Evolutionary conservation across 2,888 invertebrate species (phyloP).

Genomic region (Dione juno): DNA sequence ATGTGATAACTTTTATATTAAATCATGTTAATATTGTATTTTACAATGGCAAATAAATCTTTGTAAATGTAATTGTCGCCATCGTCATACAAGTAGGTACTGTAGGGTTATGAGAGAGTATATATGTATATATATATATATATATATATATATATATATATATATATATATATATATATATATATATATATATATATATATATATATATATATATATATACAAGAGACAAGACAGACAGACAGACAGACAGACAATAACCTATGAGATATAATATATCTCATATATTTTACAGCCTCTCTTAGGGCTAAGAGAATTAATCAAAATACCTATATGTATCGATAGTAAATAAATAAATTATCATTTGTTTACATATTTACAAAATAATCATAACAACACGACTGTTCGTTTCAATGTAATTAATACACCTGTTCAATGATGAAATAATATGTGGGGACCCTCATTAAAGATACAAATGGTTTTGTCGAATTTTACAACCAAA

Average conservation of each 20-base stretch:
- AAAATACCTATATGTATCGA: too few species aligned
- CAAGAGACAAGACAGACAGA: too few species aligned
- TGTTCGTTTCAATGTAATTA: conserved; percentile 44
- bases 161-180: too few species aligned
- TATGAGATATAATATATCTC: too few species aligned
- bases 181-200: too few species aligned
- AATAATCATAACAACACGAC: conserved; percentile 42
- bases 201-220: too few species aligned
- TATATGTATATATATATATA: too few species aligned
- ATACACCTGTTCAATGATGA: conserved; percentile 48
- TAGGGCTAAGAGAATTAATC: too few species aligned
- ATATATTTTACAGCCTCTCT: too few species aligned
- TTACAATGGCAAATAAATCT: conserved; percentile 28
- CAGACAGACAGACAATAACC: too few species aligned
- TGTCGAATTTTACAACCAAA: conserved; percentile 31
- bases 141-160: too few species aligned
- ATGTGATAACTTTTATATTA: conserved; percentile 42
- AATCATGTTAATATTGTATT: conserved; percentile 39
- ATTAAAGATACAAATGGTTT: conserved; percentile 46
- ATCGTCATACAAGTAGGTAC: neutral
- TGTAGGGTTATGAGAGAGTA: neutral
- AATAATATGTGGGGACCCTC: conserved; percentile 46
- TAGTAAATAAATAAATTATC: conserved; percentile 12
- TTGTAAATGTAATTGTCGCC: conserved; percentile 4
- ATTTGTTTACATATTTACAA: conserved; percentile 33